These are phyloP conservation scores for Papilio dardanus DNA, from an alignment of 1,140 invertebrate genomes.

Conservation along the genomic window DNA sequence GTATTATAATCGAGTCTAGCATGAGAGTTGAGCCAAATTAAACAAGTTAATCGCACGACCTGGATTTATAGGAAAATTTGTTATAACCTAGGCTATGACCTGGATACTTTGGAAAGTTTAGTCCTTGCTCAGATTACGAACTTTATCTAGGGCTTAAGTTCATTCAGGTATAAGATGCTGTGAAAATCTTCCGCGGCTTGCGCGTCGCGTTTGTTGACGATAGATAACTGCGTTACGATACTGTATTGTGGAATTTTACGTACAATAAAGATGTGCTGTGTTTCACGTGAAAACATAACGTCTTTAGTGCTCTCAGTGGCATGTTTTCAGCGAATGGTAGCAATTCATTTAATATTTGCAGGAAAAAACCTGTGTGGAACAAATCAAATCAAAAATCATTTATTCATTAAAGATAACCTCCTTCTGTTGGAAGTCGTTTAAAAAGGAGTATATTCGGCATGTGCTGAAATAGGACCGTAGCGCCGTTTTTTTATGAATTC, in stretches of 20 bases:
- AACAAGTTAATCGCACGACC: slow-evolving; percentile 21
- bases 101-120: slow-evolving; percentile 35
- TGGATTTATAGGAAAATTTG: slow-evolving; percentile 36
- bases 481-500: too few species aligned
- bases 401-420: too few species aligned
- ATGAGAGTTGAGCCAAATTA: slow-evolving; percentile 26
- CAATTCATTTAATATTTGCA: not conserved
- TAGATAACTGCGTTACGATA: slow-evolving; percentile 41
- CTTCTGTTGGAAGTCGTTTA: too few species aligned
- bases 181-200: slow-evolving; percentile 41
- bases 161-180: slow-evolving; percentile 24
- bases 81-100: slow-evolving; percentile 29
- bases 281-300: not conserved
- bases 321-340: not conserved
- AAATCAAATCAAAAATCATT: too few species aligned
- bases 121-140: slow-evolving; percentile 25
- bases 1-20: not conserved
- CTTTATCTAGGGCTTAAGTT: slow-evolving; percentile 31
- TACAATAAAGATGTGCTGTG: slow-evolving; percentile 6
- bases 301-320: not conserved
- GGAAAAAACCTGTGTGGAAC: not conserved
- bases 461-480: too few species aligned
- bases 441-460: too few species aligned
- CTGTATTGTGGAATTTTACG: slow-evolving; percentile 31
- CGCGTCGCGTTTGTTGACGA: slow-evolving; percentile 41